Evolutionary conservation across 1,140 invertebrate species (phyloP), one percentile per base, ranked within the genome.

Genomic region (Formica exsecta): DNA sequence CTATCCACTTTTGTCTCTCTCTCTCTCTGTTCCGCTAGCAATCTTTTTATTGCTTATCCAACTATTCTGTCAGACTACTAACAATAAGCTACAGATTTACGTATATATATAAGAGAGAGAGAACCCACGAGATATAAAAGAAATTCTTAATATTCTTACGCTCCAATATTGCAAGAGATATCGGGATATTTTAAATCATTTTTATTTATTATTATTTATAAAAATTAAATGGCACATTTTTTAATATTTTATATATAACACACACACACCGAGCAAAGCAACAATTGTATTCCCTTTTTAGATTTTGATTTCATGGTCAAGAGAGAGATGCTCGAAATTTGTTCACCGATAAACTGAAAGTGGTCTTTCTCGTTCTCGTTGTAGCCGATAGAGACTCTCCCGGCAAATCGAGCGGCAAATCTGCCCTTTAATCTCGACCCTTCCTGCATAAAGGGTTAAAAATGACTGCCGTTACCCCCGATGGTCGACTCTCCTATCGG

Each of bases 381-480:
- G 57, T 71, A 70, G 44, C 44, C 64, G 73, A 89, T 84, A 62
- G 77, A 87, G 88, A 84, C 88, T 86, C 80, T 61, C 59, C 8
- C 54, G 81, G 80, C 59, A 90, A 90, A 90, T 90, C 89, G 89
- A 90, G 89, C 81, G 89, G 86, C 75, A 90, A 90, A 90, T 90
- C 89, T 90, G 89, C 89, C 89, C 89, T 90, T 90, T 90, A 90
- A 90, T 90, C 89, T 90, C 86, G 86, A 81, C 89, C 76, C 86
- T 86, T 54, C 74, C 54, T 85, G 65, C 86, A 86, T 90, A 90
- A 90, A 90, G 89, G 89, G 89, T 90, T 90, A 90, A 90, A 90
- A 90, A 90, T 90, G 89, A 90, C 86, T 87, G 81, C 87, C 89
- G 89, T 90, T 90, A 90, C 80, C 57, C 66, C 62, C 64, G 61